phyloP scores from a whole-genome alignment of 2,797 vertebrate species.

The Peromyscus attwateri region DNA sequence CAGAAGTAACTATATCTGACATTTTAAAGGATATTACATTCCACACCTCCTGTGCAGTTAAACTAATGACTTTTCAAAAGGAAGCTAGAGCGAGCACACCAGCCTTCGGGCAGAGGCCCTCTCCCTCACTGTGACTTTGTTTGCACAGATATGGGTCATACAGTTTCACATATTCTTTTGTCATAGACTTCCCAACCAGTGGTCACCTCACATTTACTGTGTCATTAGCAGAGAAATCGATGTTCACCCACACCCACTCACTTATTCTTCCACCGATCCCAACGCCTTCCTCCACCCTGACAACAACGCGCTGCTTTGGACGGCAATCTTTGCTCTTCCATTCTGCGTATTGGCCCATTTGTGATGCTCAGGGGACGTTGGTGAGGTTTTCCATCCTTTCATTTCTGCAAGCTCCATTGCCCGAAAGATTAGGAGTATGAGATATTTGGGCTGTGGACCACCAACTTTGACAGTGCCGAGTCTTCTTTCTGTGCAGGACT shows the following conservation, averaged over 20 bases:
- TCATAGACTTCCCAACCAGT: too few species aligned
- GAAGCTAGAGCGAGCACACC: background rate
- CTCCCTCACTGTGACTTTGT: accelerated
- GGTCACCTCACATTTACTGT: background rate
- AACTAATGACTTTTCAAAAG: background rate
- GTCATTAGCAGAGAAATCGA: background rate
- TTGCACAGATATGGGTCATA: accelerated
- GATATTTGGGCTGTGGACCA: too few species aligned
- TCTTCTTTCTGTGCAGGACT: background rate
- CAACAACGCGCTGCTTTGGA: background rate
- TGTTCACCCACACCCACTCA: accelerated
- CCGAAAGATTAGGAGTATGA: background rate
- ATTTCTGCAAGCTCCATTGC: background rate
- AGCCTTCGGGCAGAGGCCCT: accelerated
- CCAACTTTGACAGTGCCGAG: background rate
- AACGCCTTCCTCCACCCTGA: background rate
- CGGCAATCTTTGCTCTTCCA: background rate
- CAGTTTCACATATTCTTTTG: background rate
- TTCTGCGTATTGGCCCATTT: background rate
- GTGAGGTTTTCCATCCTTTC: background rate
- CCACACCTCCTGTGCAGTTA: background rate
- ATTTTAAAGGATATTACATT: background rate
- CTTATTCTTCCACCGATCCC: background rate
- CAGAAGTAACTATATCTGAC: background rate
- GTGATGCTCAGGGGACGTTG: background rate